These are phyloP conservation scores for Drosophila anceps DNA, from an alignment of 2,888 invertebrate species.

Conservation along the genomic window DNA sequence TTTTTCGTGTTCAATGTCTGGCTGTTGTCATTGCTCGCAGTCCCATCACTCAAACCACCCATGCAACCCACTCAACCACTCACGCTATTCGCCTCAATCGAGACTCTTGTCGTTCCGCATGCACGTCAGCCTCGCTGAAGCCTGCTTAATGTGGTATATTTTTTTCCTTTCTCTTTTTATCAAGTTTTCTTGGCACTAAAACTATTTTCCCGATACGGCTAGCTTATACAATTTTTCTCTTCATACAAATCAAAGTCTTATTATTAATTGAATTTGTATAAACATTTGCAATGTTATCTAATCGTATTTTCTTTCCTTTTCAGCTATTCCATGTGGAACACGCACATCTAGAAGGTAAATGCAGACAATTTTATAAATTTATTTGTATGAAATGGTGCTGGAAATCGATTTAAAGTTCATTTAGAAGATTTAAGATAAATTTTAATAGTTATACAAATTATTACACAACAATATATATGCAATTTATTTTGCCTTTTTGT, in stretches of 20 bases:
- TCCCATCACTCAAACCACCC: conserved; percentile 30
- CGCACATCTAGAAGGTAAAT: conserved; percentile 43
- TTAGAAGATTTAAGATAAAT: background rate
- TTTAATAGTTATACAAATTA: background rate
- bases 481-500: background rate
- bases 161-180: conserved; percentile 33
- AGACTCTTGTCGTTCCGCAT: conserved; percentile 54
- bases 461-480: background rate
- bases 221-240: background rate
- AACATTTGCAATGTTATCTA: background rate
- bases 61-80: conserved; percentile 19
- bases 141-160: conserved; percentile 63
- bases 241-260: conserved; percentile 3
- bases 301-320: conserved; percentile 27
- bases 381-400: background rate
- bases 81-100: conserved; percentile 18
- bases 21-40: conserved; percentile 54
- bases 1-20: conserved; percentile 78
- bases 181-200: conserved; percentile 28
- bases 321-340: conserved; percentile 26
- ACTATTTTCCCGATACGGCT: background rate
- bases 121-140: conserved; percentile 53
- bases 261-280: conserved; percentile 7
- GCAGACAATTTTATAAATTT: conserved; percentile 17
- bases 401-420: too few species aligned